These are phyloP conservation scores for Chironomus striatipennis DNA, from an alignment of 1,140 invertebrate species.

Conservation along the genomic window DNA sequence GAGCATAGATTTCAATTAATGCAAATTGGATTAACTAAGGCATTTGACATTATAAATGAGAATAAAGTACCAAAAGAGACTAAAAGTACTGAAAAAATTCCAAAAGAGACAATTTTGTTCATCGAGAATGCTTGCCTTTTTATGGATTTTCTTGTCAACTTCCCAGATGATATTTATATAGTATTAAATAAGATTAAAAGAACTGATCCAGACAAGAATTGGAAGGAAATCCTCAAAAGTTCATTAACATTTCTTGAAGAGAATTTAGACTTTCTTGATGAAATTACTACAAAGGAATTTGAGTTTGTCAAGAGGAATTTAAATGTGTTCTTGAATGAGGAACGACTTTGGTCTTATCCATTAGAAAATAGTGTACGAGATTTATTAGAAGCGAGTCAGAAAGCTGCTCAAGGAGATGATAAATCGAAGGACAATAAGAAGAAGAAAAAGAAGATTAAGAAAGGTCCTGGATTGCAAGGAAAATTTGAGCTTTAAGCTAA, in stretches of 20 bases:
- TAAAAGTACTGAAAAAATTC: background rate
- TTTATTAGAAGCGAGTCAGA: background rate
- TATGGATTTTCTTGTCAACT: conserved; percentile 26
- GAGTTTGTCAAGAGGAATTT: background rate
- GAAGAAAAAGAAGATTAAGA: conserved; percentile 24
- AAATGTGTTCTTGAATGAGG: background rate
- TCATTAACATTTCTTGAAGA: conserved; percentile 24
- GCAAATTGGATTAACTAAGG: background rate
- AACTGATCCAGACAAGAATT: conserved; percentile 17
- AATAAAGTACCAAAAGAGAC: background rate
- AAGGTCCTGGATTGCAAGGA: conserved; percentile 24
- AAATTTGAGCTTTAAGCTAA: background rate
- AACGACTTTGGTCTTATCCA: background rate
- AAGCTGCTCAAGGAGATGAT: background rate
- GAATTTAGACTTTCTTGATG: conserved; percentile 25
- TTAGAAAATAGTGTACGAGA: background rate
- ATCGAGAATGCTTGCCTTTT: conserved; percentile 27
- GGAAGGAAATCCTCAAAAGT: conserved; percentile 26
- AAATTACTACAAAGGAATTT: background rate
- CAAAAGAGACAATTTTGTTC: conserved; percentile 23
- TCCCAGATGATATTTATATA: background rate
- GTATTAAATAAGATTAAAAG: background rate
- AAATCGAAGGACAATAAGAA: conserved; percentile 24
- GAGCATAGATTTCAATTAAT: background rate
- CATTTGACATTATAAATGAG: background rate